Conservation (phyloP, 2,113 vertebrate species). For the Gracilinanus agilis region DNA sequence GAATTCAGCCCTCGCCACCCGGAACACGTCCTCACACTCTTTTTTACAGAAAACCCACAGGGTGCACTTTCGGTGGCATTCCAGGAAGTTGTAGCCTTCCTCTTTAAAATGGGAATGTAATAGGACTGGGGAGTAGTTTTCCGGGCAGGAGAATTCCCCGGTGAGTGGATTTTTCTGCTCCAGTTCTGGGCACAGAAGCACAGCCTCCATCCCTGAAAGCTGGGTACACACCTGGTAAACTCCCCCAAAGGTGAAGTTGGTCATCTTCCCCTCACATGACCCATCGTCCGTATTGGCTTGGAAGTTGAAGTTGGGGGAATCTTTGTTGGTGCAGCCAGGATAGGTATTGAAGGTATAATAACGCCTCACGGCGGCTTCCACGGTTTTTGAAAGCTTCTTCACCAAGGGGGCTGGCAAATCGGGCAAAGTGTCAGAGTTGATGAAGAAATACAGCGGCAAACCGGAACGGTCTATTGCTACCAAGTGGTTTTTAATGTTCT, state of each 20-base stretch:
- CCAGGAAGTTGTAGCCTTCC: conserved; percentile 86
- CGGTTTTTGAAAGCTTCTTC: conserved; percentile 81
- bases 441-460: conserved; percentile 89
- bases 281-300: conserved; percentile 91
- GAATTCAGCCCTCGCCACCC: conserved; percentile 85
- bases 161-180: conserved; percentile 90
- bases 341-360: conserved; percentile 92
- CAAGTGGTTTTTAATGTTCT: conserved; percentile 90
- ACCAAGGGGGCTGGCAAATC: conserved; percentile 89
- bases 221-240: conserved; percentile 88
- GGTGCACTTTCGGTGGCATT: conserved; percentile 80
- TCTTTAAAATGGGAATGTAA: conserved; percentile 87
- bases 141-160: conserved; percentile 86
- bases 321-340: conserved; percentile 88
- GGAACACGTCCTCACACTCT: conserved; percentile 85
- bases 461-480: conserved; percentile 92
- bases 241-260: conserved; percentile 93
- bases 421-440: conserved; percentile 85
- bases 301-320: conserved; percentile 93
- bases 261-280: conserved; percentile 86
- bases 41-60: conserved; percentile 82
- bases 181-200: conserved; percentile 82
- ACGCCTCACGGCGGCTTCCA: conserved; percentile 85
- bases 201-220: conserved; percentile 63
- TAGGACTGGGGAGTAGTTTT: conserved; percentile 79